phyloP scores from a whole-genome alignment of 2,888 invertebrate genomes.

The Hirtodrosophila cameraria region DNA sequence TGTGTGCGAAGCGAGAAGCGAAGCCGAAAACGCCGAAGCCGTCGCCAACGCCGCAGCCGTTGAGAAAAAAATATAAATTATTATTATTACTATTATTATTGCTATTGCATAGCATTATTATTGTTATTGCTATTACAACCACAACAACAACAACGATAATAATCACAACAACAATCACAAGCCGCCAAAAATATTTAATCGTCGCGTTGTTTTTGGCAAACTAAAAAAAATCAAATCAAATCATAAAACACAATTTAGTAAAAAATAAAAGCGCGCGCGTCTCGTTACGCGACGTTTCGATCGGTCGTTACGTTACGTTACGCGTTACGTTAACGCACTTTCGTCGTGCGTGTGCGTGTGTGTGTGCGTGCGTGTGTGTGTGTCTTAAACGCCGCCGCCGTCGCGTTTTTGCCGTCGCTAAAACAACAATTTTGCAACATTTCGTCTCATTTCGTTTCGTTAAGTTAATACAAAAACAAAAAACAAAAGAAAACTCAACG shows the following conservation, averaged over 20 bases:
- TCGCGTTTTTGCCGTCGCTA: conserved; percentile 67
- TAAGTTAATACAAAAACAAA: background rate
- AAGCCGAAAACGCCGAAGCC: conserved; percentile 68
- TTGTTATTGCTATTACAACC: conserved; percentile 46
- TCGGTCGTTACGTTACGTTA: conserved; percentile 57
- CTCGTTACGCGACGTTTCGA: conserved; percentile 54
- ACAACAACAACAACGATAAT: conserved; percentile 25
- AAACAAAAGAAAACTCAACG: conserved; percentile 1
- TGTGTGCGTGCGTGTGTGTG: no score
- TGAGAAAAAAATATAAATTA: conserved; percentile 60
- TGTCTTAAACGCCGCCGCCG: conserved; percentile 16
- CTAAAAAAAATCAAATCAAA: conserved; percentile 4
- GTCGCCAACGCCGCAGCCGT: conserved; percentile 68
- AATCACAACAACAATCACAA: conserved; percentile 20
- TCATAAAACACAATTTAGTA: conserved; percentile 8
- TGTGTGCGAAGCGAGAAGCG: conserved; percentile 74
- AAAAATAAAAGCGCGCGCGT: conserved; percentile 55
- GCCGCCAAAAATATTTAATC: conserved; percentile 32
- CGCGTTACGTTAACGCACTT: conserved; percentile 47
- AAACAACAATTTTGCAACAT: conserved; percentile 34
- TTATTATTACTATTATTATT: conserved; percentile 50
- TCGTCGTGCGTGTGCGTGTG: conserved; percentile 29
- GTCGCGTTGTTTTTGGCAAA: conserved; percentile 45
- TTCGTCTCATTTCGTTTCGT: conserved; percentile 11
- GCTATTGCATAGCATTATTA: conserved; percentile 58